Evolutionary conservation across 2,113 vertebrate genomes (phyloP), one percentile per base, ranked within the genome.

Genomic region (Lanius ludovicianus): DNA sequence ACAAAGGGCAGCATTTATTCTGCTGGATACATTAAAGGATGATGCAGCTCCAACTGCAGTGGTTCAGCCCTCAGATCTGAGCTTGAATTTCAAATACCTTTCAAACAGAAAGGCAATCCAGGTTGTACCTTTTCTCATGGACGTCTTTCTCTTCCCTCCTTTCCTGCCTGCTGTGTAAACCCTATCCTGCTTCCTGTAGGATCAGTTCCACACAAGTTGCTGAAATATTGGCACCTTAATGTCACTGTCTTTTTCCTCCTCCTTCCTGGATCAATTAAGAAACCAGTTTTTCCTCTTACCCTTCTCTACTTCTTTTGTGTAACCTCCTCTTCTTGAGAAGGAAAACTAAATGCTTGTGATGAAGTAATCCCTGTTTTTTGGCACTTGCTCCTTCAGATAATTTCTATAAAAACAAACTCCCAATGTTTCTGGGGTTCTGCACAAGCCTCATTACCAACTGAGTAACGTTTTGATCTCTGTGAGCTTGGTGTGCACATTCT

Each of bases 221-320:
- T 97, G 93, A 96, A 97, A 96, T 95, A 93, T 83, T 65, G 85
- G 79, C 91, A 93, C 83, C 71, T 67, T 64, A 37, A 2, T 96
- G 95, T 94, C 95, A 87, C 94, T 90, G 81, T 94, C 76, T 90
- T 88, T 89, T 84, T 92, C 76, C 71, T 92, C 56, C 95, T 97
- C 60, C 95, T 93, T 96, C 95, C 92, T 83, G 94, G 92, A 92
- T 88, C 93, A 96, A 70, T 96, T 96, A 92, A 94, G 87, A 78
- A 97, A 97, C 97, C 97, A 97, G 97, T 97, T 97, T 97, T 96
- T 97, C 97, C 71, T 96, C 97, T 95, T 89, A 19, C 70, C 67
- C 73, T 25, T 87, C 88, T 85, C 92, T 86, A 42, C 53, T 81
- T 23, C 71, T 77, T 84, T 93, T 79, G 68, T 76, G 70, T 63